Evolutionary conservation across 2,888 invertebrate genomes (phyloP).

Genomic region (Rhyacophila evoluta): DNA sequence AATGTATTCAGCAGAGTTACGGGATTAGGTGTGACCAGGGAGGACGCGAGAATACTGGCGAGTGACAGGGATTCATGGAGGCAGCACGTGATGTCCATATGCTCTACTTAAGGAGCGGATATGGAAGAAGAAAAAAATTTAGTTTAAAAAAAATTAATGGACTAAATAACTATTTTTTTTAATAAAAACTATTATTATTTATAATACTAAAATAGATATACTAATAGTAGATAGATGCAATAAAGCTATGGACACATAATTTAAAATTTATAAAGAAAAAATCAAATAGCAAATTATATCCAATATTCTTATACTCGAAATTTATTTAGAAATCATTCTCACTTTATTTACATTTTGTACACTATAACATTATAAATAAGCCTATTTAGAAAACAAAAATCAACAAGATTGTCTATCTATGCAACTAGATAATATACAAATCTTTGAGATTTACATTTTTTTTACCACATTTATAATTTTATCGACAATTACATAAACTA

Average conservation of each 20-base stretch:
- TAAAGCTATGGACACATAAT: not conserved
- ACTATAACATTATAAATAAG: not conserved
- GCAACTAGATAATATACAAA: not conserved
- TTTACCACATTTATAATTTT: not conserved
- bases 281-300: not conserved
- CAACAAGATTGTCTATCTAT: not conserved
- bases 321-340: not conserved
- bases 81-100: no score
- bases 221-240: no score
- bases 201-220: no score
- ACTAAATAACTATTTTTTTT: no score
- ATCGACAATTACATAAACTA: not conserved
- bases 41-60: no score
- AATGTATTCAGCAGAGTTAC: no score
- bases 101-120: no score
- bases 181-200: no score
- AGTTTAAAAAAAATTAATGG: no score
- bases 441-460: not conserved
- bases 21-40: no score
- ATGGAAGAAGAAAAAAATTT: no score
- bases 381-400: not conserved
- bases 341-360: slow-evolving; percentile 11
- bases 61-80: no score
- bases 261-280: not conserved
- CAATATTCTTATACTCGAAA: not conserved